Evolutionary conservation across 1,140 invertebrate species (phyloP), one percentile per base, ranked within the genome.

Genomic region (Caenorhabditis inopinata): DNA sequence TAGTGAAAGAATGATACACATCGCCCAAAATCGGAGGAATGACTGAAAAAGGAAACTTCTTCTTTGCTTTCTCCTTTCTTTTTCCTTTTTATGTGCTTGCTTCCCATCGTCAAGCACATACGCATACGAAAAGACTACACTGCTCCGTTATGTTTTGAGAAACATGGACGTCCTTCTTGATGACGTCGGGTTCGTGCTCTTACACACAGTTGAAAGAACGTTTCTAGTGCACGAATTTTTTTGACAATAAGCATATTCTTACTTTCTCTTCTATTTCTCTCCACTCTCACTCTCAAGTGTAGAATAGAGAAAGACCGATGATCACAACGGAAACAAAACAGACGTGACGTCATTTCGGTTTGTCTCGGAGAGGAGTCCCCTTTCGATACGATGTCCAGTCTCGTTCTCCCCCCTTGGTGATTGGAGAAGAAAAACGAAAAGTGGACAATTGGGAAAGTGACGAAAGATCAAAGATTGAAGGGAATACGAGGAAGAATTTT

Each of bases 311-410:
- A 49, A 76, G 76, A 77, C 76, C 53, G 18, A 77, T 23, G 76
- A 45, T 51, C 46, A 68, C 32, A 68, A 14, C 51, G 51, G 51
- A 32, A 58, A 68, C 58, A 32, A 68, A 68, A 68, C 58, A 68
- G 18, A 11, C 58, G 58, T 68, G 32, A 42, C 58, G 58, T 68
- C 32, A 68, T 68, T 68, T 68, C 21, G 58, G 32, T 68, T 68
- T 42, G 32, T 68, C 32, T 68, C 58, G 16, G 32, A 38, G 58
- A 68, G n/a, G 32, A 21, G 58, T 11, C 32, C 58, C 32, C n/a
- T 23, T 42, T 42, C n/a, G 18, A 23, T 68, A 38, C 25, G 12
- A 29, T 58, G 51, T 58, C 51, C 27, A 58, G 51, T 68, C 32
- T 68, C 32, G 32, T 68, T 42, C 58, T n/a, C n/a, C n/a, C n/a